Base-by-base conservation (phyloP, 2,113 vertebrate genomes). In the Protobothrops flavoviridis region DNA sequence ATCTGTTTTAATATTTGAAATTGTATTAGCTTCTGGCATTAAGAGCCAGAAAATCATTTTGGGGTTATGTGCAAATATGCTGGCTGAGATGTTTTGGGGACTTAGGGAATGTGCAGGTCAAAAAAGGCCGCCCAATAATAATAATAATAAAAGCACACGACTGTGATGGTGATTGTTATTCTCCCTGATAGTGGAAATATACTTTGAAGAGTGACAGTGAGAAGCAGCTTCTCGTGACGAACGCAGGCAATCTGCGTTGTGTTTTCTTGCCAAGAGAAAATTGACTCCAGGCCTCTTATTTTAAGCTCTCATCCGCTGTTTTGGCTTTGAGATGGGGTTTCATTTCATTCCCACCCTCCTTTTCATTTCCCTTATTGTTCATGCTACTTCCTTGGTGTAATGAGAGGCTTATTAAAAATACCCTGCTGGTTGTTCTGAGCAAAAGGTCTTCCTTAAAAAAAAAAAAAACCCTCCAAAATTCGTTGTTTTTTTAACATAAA, bases 191-290 rank as follows among this genome's bases (percentile, higher is more conserved):
- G 29, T 29, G 26, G 10, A 43, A 1, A 52, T 91, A 90, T 91
- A 29, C 48, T 45, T 8, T 5, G 12, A 85, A 85, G 91, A 96
- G 90, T 92, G 95, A 94, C 10, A 2, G 93, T 92, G 95, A 90
- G 93, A 94, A 89, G 92, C 93, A 93, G 92, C 94, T 94, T 95
- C 43, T 93, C 95, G 94, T 96, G 96, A 95, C 92, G 96, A 96
- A 95, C 64, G 95, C 86, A 92, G 95, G 93, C 97, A 96, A 96
- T 97, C 96, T 97, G 97, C 95, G 94, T 81, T 57, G 87, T 81
- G 94, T 90, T 90, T 95, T 85, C 64, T 74, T 97, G 96, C 96
- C 97, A 97, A 48, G 5, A 0, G 23, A 33, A 93, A 59, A 45
- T n/a, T 64, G 93, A 91, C 90, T 88, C 94, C 92, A 2, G 93